phyloP scores from a whole-genome alignment of 2,888 invertebrate species.

The Drosophila stalkeri region DNA sequence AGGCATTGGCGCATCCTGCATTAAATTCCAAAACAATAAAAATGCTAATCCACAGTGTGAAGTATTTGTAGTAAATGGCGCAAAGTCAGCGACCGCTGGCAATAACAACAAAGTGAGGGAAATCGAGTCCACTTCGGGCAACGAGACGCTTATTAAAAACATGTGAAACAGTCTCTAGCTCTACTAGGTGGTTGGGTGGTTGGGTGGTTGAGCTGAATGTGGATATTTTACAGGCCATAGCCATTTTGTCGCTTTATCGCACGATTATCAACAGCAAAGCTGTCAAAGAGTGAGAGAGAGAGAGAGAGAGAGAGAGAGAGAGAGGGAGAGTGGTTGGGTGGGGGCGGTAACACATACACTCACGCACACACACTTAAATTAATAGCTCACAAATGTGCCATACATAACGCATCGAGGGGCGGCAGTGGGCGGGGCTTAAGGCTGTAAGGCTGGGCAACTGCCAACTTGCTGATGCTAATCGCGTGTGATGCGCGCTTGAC shows the following conservation, averaged over 20 bases:
- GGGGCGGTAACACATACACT: slow-evolving; percentile 13
- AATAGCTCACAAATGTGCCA: slow-evolving; percentile 75
- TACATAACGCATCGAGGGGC: slow-evolving; percentile 55
- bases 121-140: slow-evolving; percentile 35
- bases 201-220: background rate
- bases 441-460: slow-evolving; percentile 16
- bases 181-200: background rate
- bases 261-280: slow-evolving; percentile 63
- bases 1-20: slow-evolving; percentile 57
- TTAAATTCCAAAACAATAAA: slow-evolving; percentile 55
- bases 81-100: slow-evolving; percentile 44
- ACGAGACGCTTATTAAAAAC: slow-evolving; percentile 50
- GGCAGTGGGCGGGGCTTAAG: slow-evolving; percentile 10
- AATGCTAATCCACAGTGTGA: slow-evolving; percentile 61
- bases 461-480: slow-evolving; percentile 64
- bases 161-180: slow-evolving; percentile 30
- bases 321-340: slow-evolving; percentile 8
- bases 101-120: slow-evolving; percentile 50
- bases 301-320: background rate
- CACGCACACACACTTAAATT: slow-evolving; percentile 57
- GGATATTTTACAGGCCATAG: slow-evolving; percentile 28
- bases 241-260: slow-evolving; percentile 74
- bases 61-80: slow-evolving; percentile 27
- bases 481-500: slow-evolving; percentile 50
- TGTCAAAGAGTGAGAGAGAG: background rate